Conservation (phyloP, 2,888 invertebrate genomes). For the Mycalesis mineus region DNA sequence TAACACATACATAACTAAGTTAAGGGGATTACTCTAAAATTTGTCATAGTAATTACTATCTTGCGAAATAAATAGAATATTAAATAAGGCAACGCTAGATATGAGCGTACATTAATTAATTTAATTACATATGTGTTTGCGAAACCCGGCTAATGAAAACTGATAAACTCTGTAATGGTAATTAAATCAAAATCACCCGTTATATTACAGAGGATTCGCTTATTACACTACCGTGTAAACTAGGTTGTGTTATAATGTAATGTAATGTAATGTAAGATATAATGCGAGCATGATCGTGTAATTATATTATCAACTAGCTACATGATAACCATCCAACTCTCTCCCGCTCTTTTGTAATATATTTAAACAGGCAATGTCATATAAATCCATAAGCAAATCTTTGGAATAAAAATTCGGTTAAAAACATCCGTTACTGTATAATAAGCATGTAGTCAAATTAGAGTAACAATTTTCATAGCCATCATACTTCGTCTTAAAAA, state of each 20-base stretch:
- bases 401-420: too few relatives aligned
- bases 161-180: constrained; percentile 27
- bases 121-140: constrained; percentile 28
- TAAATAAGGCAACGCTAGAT: constrained; percentile 13
- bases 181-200: constrained; percentile 30
- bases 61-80: constrained; percentile 9
- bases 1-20: not conserved
- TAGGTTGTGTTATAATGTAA: not conserved
- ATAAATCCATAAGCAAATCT: too few relatives aligned
- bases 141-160: constrained; percentile 33
- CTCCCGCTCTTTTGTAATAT: too few relatives aligned
- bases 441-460: too few relatives aligned
- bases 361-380: too few relatives aligned
- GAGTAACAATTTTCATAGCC: too few relatives aligned
- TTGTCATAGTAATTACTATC: constrained; percentile 3
- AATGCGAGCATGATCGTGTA: not conserved
- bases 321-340: not conserved
- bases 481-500: too few relatives aligned
- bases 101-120: constrained; percentile 29
- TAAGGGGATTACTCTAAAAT: constrained; percentile 19
- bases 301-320: not conserved
- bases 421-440: too few relatives aligned
- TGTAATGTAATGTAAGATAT: not conserved
- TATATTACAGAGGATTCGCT: not conserved
- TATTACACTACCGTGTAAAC: not conserved